Evolutionary conservation across 2,797 vertebrate genomes (phyloP).

Genomic region (Chiroxiphia lanceolata): DNA sequence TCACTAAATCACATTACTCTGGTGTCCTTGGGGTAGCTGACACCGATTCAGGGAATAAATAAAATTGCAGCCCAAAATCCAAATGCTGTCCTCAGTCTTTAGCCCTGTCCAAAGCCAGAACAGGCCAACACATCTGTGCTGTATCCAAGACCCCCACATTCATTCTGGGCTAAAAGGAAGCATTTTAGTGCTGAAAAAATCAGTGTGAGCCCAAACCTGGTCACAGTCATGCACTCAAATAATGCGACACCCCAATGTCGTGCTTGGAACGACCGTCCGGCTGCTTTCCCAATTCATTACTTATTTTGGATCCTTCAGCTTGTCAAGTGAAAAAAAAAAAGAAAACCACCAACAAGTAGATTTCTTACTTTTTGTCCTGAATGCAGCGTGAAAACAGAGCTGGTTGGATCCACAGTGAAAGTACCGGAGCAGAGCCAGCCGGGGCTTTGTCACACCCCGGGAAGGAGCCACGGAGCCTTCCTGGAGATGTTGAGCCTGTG

Average conservation of each 20-base stretch:
- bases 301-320: slow-evolving; percentile 38
- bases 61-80: background rate
- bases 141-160: background rate
- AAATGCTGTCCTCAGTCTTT: rapidly evolving
- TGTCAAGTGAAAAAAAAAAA: background rate
- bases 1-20: background rate
- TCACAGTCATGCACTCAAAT: slow-evolving; percentile 52
- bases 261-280: background rate
- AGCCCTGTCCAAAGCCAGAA: rapidly evolving
- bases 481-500: rapidly evolving
- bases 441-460: background rate
- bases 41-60: background rate
- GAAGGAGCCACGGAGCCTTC: background rate
- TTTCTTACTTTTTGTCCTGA: slow-evolving; percentile 49
- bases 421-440: background rate
- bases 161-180: background rate
- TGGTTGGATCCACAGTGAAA: background rate
- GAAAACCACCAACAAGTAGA: background rate
- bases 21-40: background rate
- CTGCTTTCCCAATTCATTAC: slow-evolving; percentile 13
- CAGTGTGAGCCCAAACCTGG: background rate
- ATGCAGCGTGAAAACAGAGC: background rate
- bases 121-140: rapidly evolving
- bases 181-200: background rate
- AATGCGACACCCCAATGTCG: background rate